A percentile compares a stretch with the other conserved stretches of the same genome.
These are phyloP conservation scores for Neotoma lepida DNA, from an alignment of 2,113 vertebrate genomes.

Conservation along the genomic window DNA sequence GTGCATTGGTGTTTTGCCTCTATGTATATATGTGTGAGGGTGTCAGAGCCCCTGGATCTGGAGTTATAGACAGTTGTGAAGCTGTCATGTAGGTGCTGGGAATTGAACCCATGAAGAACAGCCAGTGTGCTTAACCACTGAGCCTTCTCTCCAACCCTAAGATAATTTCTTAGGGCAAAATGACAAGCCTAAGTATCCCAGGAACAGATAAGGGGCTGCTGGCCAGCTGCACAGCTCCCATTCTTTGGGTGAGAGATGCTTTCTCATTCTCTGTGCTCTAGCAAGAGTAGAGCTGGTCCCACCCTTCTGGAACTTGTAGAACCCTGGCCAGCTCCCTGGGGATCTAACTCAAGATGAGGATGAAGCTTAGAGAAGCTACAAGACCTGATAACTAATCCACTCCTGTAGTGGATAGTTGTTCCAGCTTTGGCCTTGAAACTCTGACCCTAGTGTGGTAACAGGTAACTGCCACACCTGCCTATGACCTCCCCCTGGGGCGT, in stretches of 20 bases:
- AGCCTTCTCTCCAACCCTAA: not conserved
- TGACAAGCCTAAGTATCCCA: not conserved
- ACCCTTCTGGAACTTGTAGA: no score
- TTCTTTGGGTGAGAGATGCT: not conserved
- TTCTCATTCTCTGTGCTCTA: not conserved
- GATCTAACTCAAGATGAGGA: not conserved
- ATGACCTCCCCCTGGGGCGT: no score
- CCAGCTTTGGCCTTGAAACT: no score
- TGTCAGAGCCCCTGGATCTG: not conserved
- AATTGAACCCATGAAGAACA: not conserved
- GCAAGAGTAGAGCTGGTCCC: not conserved
- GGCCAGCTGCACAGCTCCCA: not conserved
- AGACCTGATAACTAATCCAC: no score
- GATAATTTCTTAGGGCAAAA: not conserved
- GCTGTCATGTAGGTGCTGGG: not conserved
- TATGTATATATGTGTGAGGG: not conserved
- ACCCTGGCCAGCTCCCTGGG: not conserved
- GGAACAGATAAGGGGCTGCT: no score
- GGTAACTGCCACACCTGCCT: no score
- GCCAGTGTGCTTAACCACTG: no score
- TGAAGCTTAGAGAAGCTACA: not conserved
- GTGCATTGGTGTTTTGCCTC: not conserved
- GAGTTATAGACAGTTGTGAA: not conserved
- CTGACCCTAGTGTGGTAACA: no score
- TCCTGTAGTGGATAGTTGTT: no score